Conservation (phyloP, 2,797 vertebrate genomes). For the Crocidura indochinensis region DNA sequence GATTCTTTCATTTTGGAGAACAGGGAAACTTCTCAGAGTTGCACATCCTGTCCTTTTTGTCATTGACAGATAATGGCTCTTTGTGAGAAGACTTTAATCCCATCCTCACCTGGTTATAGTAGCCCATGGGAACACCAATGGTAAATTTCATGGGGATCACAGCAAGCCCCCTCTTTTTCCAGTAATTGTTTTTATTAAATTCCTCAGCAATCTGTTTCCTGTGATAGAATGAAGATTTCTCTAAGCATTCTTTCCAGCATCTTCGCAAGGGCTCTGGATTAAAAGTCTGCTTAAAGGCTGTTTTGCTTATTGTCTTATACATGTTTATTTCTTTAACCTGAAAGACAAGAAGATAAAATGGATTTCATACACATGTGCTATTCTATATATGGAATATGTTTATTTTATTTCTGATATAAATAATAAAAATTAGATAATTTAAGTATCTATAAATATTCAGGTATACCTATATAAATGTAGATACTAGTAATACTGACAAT, state of each 20-base stretch:
- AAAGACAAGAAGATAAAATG: conserved; percentile 73
- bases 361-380: neutral
- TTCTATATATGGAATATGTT: neutral
- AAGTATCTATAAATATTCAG: neutral
- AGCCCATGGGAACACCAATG: conserved; percentile 86
- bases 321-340: conserved; percentile 95
- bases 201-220: conserved; percentile 86
- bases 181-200: conserved; percentile 94
- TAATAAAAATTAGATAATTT: neutral
- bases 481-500: neutral
- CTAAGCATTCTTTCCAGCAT: conserved; percentile 94
- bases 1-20: neutral
- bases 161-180: conserved; percentile 94
- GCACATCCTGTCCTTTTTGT: neutral
- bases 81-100: neutral
- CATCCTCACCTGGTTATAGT: conserved; percentile 92
- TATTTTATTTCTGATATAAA: neutral
- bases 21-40: neutral
- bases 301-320: conserved; percentile 90
- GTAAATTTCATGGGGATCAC: conserved; percentile 94
- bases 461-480: neutral
- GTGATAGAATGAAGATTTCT: conserved; percentile 88
- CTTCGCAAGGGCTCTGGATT: conserved; percentile 91
- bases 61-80: neutral
- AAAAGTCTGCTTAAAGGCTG: conserved; percentile 92